phyloP scores from a whole-genome alignment of 2,888 invertebrate species.

The Pachymerium ferrugineum region DNA sequence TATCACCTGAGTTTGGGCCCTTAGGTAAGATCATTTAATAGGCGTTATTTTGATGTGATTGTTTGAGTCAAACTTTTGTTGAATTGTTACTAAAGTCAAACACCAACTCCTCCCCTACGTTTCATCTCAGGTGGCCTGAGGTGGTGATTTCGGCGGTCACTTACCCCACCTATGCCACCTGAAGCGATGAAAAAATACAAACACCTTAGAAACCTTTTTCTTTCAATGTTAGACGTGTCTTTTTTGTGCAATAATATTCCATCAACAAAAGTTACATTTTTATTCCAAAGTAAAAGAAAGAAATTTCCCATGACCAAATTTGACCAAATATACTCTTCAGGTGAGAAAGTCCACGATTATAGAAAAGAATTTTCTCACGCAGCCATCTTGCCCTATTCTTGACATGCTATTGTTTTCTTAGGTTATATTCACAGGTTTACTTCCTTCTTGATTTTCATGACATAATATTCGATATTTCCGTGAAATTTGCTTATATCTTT shows the following conservation, averaged over 20 bases:
- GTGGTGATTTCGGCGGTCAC: conserved; percentile 25
- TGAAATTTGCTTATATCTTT: too few relatives aligned
- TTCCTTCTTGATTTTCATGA: not conserved
- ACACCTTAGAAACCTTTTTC: not conserved
- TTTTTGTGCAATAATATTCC: not conserved
- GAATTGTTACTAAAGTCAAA: conserved; percentile 13
- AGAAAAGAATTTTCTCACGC: not conserved
- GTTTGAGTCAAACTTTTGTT: conserved; percentile 5
- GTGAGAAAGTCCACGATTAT: not conserved
- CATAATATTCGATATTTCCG: not conserved
- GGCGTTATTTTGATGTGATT: conserved; percentile 11
- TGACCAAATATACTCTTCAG: conserved; percentile 23
- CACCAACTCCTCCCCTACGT: not conserved
- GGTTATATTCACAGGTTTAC: not conserved
- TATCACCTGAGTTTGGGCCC: not conserved
- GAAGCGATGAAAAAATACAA: conserved; percentile 25
- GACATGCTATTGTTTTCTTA: not conserved
- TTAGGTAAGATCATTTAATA: conserved; percentile 1
- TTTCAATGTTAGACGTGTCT: not conserved
- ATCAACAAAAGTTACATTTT: not conserved
- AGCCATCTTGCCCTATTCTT: conserved; percentile 19
- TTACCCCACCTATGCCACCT: conserved; percentile 12
- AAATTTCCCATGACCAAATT: not conserved
- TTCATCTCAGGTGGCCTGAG: conserved; percentile 6
- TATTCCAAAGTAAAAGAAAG: not conserved